Evolutionary conservation across 2,113 vertebrate genomes (phyloP), one percentile per base, ranked within the genome.

Genomic region (Nansenia antarctica): DNA sequence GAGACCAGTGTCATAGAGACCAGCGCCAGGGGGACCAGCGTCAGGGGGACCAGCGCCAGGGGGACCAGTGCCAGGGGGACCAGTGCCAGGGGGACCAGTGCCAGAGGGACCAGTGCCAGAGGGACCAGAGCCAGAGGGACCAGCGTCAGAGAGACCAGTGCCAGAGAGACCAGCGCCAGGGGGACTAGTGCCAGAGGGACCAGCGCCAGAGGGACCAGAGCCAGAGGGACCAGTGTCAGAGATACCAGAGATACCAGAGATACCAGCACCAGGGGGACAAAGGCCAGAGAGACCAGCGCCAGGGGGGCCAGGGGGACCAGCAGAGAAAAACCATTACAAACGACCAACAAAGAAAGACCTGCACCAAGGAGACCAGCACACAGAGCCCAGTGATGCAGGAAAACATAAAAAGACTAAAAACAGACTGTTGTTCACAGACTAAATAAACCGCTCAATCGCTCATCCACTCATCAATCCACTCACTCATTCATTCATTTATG

Each of bases 1-100:
- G n/a, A 37, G 35, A 37, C 35, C 35, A 11, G 35, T 11, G 6
- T 6, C 72, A 69, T 77, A 54, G 72, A 35, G 32, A 71, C 59
- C 68, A 55, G 30, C 39, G 5, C 8, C 45, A 37, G 35, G 11
- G 35, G 18, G 1, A 9, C 37, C 11, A 9, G 26, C 54, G 30
- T 15, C 4, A 64, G 27, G 27, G 22, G 52, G 20, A 27, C 35
- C 2, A 5, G 63, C 67, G 37, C 47, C 39, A 58, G 15, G 65
- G 60, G 65, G 72, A 67, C 32, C 34, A 63, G 34, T 3, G 49
- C 26, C 45, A 47, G 45, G 20, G 18, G 45, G 9, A 47, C 11
- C 18, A 9, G 11, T 42, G 11, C 18, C 37, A 42, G 11, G 18
- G 5, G 18, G 37, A 14, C 11, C 37, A 42, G 37, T 42, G 37